Evolutionary conservation across 2,888 invertebrate species (phyloP), one percentile per base, ranked within the genome.

Genomic region (Leucophenga maculata): DNA sequence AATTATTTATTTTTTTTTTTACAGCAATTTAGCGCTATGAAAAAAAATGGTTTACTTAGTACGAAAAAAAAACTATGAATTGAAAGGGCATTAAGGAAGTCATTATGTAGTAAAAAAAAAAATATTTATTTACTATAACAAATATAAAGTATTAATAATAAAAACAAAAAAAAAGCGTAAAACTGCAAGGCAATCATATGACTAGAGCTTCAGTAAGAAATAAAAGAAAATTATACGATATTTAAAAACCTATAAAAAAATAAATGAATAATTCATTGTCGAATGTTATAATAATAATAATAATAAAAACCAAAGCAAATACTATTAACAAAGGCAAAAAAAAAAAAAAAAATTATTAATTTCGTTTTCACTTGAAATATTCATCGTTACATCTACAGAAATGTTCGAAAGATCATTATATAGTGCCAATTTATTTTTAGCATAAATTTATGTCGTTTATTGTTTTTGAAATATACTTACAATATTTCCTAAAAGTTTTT

Each of bases 131-230:
- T 74, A 72, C 71, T 72, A 73, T 69, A 73, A 68, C 74, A 75
- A 74, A 84, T 83, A 80, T 82, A 81, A 82, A 80, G 80, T 80
- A 80, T 55, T 9, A n/a, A 57, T 22, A 46, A n/a, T n/a, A n/a
- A n/a, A n/a, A n/a, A n/a, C n/a, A 55, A 57, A 74, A 69, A 78
- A 85, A 84, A 85, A 8, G 11, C 39, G 11, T 39, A 86, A 83
- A 86, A 86, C 86, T 88, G 87, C 87, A 88, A 86, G 87, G 87
- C 87, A 87, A 87, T 87, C 87, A 87, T 88, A 86, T 78, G 85
- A 86, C 86, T 87, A 87, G 87, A 87, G 87, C 88, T 87, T 88
- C 86, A 86, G 76, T 70, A 74, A 77, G 64, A 72, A 73, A 77
- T 77, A 68, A 71, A 75, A 72, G 67, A 65, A 22, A 78, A 48